Base-by-base conservation (phyloP, 1,140 invertebrate genomes). In the Conus betulinus region DNA sequence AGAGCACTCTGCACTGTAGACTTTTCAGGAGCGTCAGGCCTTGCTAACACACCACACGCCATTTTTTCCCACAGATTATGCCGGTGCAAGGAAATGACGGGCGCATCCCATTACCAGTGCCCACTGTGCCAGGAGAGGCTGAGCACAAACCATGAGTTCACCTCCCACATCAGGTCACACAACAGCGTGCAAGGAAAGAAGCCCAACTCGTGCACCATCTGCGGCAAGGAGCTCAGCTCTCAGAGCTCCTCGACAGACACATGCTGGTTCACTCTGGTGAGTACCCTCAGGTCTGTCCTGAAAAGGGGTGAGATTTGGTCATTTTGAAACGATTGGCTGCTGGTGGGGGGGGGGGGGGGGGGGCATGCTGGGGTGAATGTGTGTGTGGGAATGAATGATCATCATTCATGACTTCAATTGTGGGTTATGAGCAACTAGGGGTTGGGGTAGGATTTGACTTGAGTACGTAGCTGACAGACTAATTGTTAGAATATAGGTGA, bases 171-270 rank as follows among this genome's bases (percentile, higher is more conserved):
- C 88, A 96, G 97, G 83, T 93, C 94, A 10, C 94, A 95, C 88
- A 94, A 94, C 90, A 89, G 89, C 13, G 86, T 85, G 13, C 89
- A 90, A 7, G 87, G 90, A 52, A 91, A 92, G 82, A 84, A 84
- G 27, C 89, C 93, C 27, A 96, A 96, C 91, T 93, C 95, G 39
- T 96, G 96, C 92, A 95, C 94, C 23, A 94, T 96, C 78, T 96
- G 96, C 90, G 93, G 93, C 8, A 96, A 96, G 89, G 93, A 94
- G 63, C 95, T 98, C 7, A 97, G 97, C 91, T 98, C 97, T 2
- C 97, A 97, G 83, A 97, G 97, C 89, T 98, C 97, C 90, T 95
- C 10, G 95, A 95, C 89, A 91, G 95, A 87, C 95, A 95, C 89
- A 95, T 95, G 94, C 91, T 95, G 5, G 94, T 94, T 13, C 94